Base-by-base conservation (phyloP, 2,888 invertebrate genomes). In the Epinotia demarniana region DNA sequence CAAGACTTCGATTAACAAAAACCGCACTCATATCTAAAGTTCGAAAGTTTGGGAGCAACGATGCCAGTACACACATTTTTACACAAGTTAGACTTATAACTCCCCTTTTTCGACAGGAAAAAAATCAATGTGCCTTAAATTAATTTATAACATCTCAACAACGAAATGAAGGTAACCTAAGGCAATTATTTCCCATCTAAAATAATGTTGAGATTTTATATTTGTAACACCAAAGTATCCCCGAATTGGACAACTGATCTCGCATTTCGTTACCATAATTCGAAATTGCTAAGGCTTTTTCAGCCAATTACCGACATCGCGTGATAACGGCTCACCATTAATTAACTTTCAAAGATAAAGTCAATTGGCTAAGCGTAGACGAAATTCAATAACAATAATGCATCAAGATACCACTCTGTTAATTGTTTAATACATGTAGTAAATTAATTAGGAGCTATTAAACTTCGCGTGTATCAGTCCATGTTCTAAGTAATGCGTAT, bases 391-490 rank as follows among this genome's bases (percentile, higher is more conserved):
- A 92, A 89, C 89, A 87, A 88, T 88, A 90, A 90, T 92, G 90
- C 89, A 90, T 90, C 91, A 86, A 92, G 93, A 93, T 93, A 93
- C 87, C 83, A 84, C 83, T 82, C 84, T 83, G 88, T 89, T 92
- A 92, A 93, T 92, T 93, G 93, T 93, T 93, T 93, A 93, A 93
- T 93, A 89, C 91, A 89, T 90, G 92, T 93, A 90, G 92, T 93
- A 93, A 93, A 93, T 93, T 93, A 93, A 93, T 93, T 92, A 93
- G 92, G 87, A 84, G 87, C 92, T 89, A 92, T 92, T 93, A 90
- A 83, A 84, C 89, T 88, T 92, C 84, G 93, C 93, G 92, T 93
- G 92, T 66, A 70, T 70, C 60, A 27, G 60, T 61, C 55, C 58
- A 49, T 73, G 53, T n/a, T 67, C 46, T 46, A 63, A 39, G 82